Evolutionary conservation across 2,797 vertebrate species (phyloP).

Genomic region (Loris lydekkerianus): DNA sequence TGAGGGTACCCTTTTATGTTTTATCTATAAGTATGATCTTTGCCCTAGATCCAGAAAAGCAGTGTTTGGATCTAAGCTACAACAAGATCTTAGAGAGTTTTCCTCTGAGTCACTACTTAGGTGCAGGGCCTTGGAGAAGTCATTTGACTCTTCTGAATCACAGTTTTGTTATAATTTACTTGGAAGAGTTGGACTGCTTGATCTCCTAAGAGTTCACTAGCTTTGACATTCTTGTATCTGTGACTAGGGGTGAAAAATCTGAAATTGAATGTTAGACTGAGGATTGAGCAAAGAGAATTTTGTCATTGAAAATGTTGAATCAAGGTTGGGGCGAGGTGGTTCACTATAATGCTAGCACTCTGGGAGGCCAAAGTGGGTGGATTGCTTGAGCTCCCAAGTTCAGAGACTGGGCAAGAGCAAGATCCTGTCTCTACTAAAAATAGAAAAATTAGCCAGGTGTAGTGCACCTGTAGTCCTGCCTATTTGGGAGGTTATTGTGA

Average conservation of each 20-base stretch:
- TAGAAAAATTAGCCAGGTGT: too few relatives aligned
- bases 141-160: slow-evolving; percentile 28
- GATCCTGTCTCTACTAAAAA: too few relatives aligned
- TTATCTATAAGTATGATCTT: slow-evolving; percentile 37
- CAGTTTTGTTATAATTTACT: not conserved
- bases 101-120: slow-evolving; percentile 8
- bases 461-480: too few relatives aligned
- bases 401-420: too few relatives aligned
- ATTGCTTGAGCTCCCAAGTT: too few relatives aligned
- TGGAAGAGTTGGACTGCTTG: not conserved
- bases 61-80: not conserved
- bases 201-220: not conserved
- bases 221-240: slow-evolving; percentile 30
- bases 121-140: not conserved
- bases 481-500: too few relatives aligned
- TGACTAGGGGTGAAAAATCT: not conserved
- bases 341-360: too few relatives aligned
- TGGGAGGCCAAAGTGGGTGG: too few relatives aligned
- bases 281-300: slow-evolving; percentile 25
- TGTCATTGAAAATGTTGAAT: slow-evolving; percentile 54
- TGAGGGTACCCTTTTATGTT: not conserved
- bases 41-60: slow-evolving; percentile 4
- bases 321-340: not conserved
- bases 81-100: slow-evolving; percentile 30
- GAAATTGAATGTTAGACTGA: slow-evolving; percentile 16